Base-by-base conservation (phyloP, 2,113 vertebrate genomes). In the Corydoras sp. region DNA sequence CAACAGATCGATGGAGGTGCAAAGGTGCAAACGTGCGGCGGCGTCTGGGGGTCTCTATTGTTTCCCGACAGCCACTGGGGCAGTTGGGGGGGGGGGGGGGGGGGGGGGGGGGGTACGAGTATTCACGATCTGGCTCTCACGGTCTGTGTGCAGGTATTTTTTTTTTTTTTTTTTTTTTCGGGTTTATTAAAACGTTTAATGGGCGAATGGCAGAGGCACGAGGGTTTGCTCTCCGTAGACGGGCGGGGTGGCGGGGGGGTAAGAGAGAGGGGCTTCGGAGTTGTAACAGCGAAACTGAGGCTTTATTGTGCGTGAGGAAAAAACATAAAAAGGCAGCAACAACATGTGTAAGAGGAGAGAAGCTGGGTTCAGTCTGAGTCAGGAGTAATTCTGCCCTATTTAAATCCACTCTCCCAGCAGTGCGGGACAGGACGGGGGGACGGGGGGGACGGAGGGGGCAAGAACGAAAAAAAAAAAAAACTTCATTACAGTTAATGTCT, bases 401-500 rank as follows among this genome's bases (percentile, higher is more conserved):
- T 72, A 76, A 76, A 67, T n/a, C 75, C 49, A 32, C 53, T 58
- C 53, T 60, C 61, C 62, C 76, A 62, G 58, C 43, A 65, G 24
- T 55, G 58, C 31, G 58, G 35, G 67, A 65, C 53, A 54, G 59
- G 14, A 9, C 12, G 18, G 29, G 35, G 55, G 2, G 24, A 10
- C 4, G 18, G 1, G 18, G 18, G 18, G 18, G 18, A 12, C 10
- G 6, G 51, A 59, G 29, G 65, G 14, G 53, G 18, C 18, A 24
- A 15, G 49, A 24, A 24, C 1, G 55, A 60, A 29, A n/a, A 32
- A 74, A 58, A 8, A 43, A 56, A 18, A 63, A 68, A 69, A 69
- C 4, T 58, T 67, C 62, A 77, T 72, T 72, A 75, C 58, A 32
- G 66, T 68, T 79, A 78, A 77, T 75, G 74, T 72, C 68, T 77